Base-by-base conservation (phyloP, 2,113 vertebrate species). In the Chloroceryle aenea region DNA sequence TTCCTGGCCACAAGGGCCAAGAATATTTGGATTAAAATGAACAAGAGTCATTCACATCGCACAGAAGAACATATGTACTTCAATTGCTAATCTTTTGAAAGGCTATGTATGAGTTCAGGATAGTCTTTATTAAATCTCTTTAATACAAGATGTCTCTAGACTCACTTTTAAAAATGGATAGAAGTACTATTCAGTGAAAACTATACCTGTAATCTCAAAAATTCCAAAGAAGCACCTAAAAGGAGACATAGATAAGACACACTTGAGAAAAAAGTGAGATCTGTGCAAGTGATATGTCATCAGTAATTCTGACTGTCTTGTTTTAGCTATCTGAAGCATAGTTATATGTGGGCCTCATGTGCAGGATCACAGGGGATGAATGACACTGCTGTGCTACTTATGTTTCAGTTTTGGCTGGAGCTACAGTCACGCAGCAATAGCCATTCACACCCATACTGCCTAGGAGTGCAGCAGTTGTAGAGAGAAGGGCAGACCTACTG, bases 391-490 rank as follows among this genome's bases (percentile, higher is more conserved):
- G 21, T 27, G 19, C 4, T 67, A 53, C 40, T 77, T 71, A 20
- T 38, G 25, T 9, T 47, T 59, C 12, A 14, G 7, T 61, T 53
- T 66, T 42, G 52, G 5, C 45, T 84, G 43, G 5, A 47, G 38
- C 27, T 59, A 36, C 14, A 72, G 64, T 10, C 25, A 56, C 20
- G 19, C 0, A 3, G 15, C 29, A 23, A 77, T 13, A 61, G 21
- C 12, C 15, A 30, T 62, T 67, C 2, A 0, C 0, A 1, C 6
- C 14, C 1, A 0, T 7, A 18, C 25, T 61, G 19, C 12, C 0
- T 0, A 40, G 7, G 21, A 64, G 3, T 0, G 0, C 38, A 61
- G 15, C 11, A 62, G 19, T 40, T 55, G 9, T 20, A 13, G 15
- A 22, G 8, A 74, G 7, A 30, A 22, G 23, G 42, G 26, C 7